These are phyloP conservation scores for Geotrupes spiniger DNA, from an alignment of 2,888 invertebrate species.

Conservation along the genomic window DNA sequence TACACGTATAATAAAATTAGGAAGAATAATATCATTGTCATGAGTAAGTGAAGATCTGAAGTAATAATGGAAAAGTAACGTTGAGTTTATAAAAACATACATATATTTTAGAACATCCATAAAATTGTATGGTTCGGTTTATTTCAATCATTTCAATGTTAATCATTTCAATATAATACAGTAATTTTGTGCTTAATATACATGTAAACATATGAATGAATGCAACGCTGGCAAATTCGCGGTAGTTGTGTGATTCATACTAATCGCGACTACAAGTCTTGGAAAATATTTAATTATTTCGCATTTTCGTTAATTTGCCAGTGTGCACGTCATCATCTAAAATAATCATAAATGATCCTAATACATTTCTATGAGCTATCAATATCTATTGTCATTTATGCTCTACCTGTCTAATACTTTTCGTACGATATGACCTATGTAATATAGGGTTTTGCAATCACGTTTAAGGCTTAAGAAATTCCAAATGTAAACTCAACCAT, in stretches of 20 bases:
- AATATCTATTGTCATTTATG: constrained; percentile 31
- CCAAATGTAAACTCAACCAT: not conserved
- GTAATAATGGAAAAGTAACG: not conserved
- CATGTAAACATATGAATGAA: no score
- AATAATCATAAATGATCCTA: not conserved
- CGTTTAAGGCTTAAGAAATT: constrained; percentile 16
- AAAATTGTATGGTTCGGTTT: not conserved
- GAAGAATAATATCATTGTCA: constrained; percentile 12
- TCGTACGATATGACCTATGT: constrained; percentile 26
- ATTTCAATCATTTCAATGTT: not conserved
- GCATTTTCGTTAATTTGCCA: no score
- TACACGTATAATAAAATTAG: constrained; percentile 33
- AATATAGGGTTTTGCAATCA: constrained; percentile 12
- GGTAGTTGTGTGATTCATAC: no score
- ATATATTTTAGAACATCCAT: not conserved
- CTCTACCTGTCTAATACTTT: constrained; percentile 24
- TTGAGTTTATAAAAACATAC: not conserved
- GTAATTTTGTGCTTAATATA: no score
- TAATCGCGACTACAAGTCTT: no score
- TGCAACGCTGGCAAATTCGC: no score
- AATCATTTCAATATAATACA: constrained; percentile 2
- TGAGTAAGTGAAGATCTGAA: not conserved
- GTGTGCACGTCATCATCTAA: no score
- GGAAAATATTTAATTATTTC: no score
- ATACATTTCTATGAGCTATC: constrained; percentile 13